These are phyloP conservation scores for Athetis lepigone DNA, from an alignment of 2,888 invertebrate species.

Conservation along the genomic window DNA sequence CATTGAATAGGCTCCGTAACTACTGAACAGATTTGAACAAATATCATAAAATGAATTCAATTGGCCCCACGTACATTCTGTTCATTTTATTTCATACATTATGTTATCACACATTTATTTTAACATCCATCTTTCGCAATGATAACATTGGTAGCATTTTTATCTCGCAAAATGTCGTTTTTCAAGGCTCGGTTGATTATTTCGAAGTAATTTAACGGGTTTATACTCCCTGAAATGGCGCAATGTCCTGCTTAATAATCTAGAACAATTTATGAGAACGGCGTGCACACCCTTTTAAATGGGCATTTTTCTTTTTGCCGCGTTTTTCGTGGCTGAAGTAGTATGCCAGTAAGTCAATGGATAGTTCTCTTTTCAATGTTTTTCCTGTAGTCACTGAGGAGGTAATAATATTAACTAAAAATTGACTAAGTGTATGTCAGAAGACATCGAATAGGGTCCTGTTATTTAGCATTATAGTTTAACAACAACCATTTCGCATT, in stretches of 20 bases:
- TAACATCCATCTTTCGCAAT: neutral
- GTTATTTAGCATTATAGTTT: no score
- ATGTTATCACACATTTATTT: neutral
- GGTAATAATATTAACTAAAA: no score
- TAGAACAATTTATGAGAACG: slow-evolving; percentile 48
- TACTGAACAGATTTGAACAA: no score
- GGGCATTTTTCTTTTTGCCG: slow-evolving; percentile 7
- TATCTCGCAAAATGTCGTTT: slow-evolving; percentile 5
- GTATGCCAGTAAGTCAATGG: neutral
- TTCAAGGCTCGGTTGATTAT: slow-evolving; percentile 28
- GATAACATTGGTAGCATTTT: neutral
- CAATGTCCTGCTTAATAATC: slow-evolving; percentile 48
- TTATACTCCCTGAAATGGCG: slow-evolving; percentile 41
- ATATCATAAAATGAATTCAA: no score
- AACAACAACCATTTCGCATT: no score
- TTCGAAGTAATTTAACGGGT: slow-evolving; percentile 37
- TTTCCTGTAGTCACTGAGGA: neutral
- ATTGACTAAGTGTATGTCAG: no score
- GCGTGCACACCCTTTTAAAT: slow-evolving; percentile 34
- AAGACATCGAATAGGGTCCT: no score
- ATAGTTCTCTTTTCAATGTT: neutral
- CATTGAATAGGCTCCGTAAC: no score
- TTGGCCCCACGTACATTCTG: no score
- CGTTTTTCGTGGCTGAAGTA: neutral
- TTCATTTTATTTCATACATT: no score